A percentile compares a stretch with the other conserved stretches of the same genome.
phyloP scores from a whole-genome alignment of 1,140 invertebrate species.

The Notospermus geniculatus region DNA sequence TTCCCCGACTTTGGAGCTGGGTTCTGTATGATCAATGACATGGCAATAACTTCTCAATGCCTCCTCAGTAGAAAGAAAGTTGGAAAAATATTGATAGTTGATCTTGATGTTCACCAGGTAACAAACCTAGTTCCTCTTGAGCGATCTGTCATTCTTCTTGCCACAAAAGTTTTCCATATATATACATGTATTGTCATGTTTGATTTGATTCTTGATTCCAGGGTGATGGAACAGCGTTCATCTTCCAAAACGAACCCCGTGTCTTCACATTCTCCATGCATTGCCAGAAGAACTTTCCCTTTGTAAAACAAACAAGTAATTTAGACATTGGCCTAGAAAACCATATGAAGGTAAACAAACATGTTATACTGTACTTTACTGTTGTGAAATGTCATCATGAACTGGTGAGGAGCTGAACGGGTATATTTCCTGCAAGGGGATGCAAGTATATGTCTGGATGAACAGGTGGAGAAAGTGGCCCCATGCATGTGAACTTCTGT shows the following conservation, averaged over 20 bases:
- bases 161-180: too few relatives aligned
- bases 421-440: too few relatives aligned
- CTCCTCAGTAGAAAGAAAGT: constrained; percentile 28
- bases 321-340: constrained; percentile 40
- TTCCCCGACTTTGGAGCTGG: constrained; percentile 46
- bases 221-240: constrained; percentile 51
- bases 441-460: too few relatives aligned
- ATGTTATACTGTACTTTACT: too few relatives aligned
- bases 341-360: constrained; percentile 25
- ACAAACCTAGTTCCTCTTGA: constrained; percentile 1
- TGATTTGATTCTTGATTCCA: constrained; percentile 29
- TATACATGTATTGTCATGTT: too few relatives aligned
- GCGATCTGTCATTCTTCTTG: neutral
- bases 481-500: too few relatives aligned
- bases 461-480: too few relatives aligned
- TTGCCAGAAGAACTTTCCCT: constrained; percentile 48
- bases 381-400: too few relatives aligned
- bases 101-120: constrained; percentile 54
- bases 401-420: too few relatives aligned
- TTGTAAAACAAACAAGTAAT: constrained; percentile 47
- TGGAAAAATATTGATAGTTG: constrained; percentile 45
- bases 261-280: constrained; percentile 53
- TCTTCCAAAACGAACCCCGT: constrained; percentile 36
- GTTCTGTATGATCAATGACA: constrained; percentile 51
- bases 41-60: constrained; percentile 41